A percentile compares a stretch with the other conserved stretches of the same genome.
phyloP scores from a whole-genome alignment of 2,888 invertebrate genomes.

The Toxonevra muliebris region DNA sequence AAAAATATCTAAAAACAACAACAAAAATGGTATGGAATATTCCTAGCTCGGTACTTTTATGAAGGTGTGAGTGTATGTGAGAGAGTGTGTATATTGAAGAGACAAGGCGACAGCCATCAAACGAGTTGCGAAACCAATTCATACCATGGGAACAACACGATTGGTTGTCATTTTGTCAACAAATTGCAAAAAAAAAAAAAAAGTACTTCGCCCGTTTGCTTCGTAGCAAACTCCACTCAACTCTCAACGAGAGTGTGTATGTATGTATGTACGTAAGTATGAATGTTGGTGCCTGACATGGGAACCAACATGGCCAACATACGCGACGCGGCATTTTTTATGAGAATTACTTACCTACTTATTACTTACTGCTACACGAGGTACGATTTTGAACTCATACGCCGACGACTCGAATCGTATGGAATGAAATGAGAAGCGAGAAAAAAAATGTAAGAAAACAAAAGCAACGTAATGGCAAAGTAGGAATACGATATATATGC shows the following conservation, averaged over 20 bases:
- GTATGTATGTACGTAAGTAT: neutral
- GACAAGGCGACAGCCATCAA: slow-evolving; percentile 31
- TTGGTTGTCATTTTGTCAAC: slow-evolving; percentile 58
- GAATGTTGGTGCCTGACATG: slow-evolving; percentile 22
- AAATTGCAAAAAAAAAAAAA: slow-evolving; percentile 37
- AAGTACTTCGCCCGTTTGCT: slow-evolving; percentile 13
- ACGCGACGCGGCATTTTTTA: neutral
- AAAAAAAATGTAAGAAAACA: neutral
- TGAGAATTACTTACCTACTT: too few relatives aligned
- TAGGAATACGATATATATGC: too few relatives aligned
- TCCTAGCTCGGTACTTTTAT: too few relatives aligned
- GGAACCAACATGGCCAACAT: slow-evolving; percentile 33
- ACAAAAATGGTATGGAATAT: too few relatives aligned
- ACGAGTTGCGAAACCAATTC: slow-evolving; percentile 38
- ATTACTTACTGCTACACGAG: too few relatives aligned
- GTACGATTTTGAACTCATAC: neutral
- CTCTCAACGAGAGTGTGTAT: neutral
- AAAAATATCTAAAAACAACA: too few relatives aligned
- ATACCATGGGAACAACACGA: slow-evolving; percentile 50
- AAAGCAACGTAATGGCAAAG: neutral
- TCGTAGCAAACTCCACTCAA: too few relatives aligned
- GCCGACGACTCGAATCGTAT: slow-evolving; percentile 15
- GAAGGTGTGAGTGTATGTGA: too few relatives aligned
- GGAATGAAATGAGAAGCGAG: slow-evolving; percentile 23
- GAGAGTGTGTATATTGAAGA: neutral